Conservation (phyloP, 2,797 vertebrate genomes). For the Enteromius treurensis region DNA sequence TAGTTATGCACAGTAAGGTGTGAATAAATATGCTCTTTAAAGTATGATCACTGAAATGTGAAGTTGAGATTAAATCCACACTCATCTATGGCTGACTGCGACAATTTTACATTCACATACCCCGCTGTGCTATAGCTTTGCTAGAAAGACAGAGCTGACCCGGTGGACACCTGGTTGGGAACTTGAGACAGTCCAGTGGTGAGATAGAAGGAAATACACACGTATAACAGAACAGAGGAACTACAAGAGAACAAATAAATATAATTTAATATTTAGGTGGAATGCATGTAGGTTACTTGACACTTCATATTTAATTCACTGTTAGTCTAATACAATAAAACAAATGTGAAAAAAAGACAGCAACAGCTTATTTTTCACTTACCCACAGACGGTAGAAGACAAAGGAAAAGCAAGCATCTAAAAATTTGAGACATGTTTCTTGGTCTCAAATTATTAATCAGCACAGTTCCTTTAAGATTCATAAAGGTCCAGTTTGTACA, state of each 20-base stretch:
- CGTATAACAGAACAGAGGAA: conserved; percentile 78
- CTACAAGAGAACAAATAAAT: conserved; percentile 50
- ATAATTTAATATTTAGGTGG: not conserved
- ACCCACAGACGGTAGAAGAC: conserved; percentile 44
- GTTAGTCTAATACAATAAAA: not conserved
- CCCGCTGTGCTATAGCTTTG: conserved; percentile 65
- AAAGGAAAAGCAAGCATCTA: not conserved
- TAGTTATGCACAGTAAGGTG: not conserved
- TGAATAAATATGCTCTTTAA: not conserved
- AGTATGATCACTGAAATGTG: not conserved
- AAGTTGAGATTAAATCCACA: not conserved
- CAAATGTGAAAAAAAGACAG: not conserved
- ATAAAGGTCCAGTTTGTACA: not conserved
- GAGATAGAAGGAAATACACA: conserved; percentile 80
- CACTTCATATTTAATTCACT: not conserved
- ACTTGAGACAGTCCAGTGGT: conserved; percentile 78
- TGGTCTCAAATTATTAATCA: not conserved
- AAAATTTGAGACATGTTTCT: conserved; percentile 7
- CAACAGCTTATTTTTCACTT: not conserved
- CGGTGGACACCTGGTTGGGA: conserved; percentile 69
- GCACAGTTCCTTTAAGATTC: not conserved
- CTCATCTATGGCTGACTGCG: not conserved
- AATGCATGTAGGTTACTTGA: not conserved
- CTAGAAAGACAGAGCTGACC: conserved; percentile 77
- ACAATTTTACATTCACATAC: not conserved